Base-by-base conservation (phyloP, 1,140 invertebrate species). In the Cylas formicarius region DNA sequence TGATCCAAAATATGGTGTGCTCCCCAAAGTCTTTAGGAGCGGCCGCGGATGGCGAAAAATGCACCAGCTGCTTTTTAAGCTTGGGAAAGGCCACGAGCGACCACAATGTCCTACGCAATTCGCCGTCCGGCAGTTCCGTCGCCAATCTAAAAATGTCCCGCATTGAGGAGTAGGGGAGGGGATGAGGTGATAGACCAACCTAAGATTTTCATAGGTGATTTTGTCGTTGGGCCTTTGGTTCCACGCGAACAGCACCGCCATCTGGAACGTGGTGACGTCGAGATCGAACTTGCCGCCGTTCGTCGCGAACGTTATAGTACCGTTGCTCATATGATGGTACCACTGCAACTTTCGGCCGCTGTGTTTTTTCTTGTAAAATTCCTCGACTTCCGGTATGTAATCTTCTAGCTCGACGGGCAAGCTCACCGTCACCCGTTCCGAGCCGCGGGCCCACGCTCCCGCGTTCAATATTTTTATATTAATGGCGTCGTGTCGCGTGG, bases 281-380 rank as follows among this genome's bases (percentile, higher is more conserved):
- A 99, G 72, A 72, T 99, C 97, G 71, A 92, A 99, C 57, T 86
- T 82, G 7, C 95, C 94, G 28, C 90, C 81, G 60, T 85, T 80
- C 69, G 95, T 97, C 2, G 80, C 77, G 74, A 98, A 99, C 28
- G 90, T 95, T 51, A 97, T 93, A 21, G 91, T 94, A 56, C 95
- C 96, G 74, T 97, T 97, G 31, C 94, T 97, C 93, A 99, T 98
- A 57, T 98, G 93, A 74, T 99, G 94, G 68, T 98, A 95, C 97
- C 97, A 99, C 69, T 96, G 92, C 26, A 99, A 74, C 69, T 97
- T 98, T 31, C 96, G 72, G n/a, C 95, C 95, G 61, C 84, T 93
- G 71, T 99, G 95, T 65, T 97, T 97, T 70, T 85, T 97, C 72
- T 82, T 87, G 62, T 92, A 91, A 71, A 92, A 92, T 52, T 92